A percentile compares a stretch with the other conserved stretches of the same genome.
Evolutionary conservation across 2,888 invertebrate genomes (phyloP).

Genomic region (Serripes groenlandicus): DNA sequence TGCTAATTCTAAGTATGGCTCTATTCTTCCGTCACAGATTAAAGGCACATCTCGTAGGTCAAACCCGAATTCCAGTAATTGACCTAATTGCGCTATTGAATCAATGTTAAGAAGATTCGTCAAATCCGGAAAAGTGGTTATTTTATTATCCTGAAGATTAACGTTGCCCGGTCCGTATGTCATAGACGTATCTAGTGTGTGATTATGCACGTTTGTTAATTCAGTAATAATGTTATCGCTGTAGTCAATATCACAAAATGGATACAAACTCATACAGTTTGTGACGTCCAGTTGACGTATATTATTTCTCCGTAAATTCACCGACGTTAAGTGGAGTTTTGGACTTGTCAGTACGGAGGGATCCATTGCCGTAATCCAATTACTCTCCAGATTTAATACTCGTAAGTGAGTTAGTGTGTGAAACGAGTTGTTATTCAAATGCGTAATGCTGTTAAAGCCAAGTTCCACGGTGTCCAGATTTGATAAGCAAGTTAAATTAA

Average conservation of each 20-base stretch:
- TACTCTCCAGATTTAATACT: constrained; percentile 1
- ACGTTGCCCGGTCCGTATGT: constrained; percentile 49
- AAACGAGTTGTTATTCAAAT: constrained; percentile 32
- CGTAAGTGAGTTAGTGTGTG: constrained; percentile 21
- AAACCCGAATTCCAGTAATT: constrained; percentile 50
- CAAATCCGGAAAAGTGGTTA: constrained; percentile 48
- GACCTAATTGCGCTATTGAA: constrained; percentile 30
- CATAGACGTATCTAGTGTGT: constrained; percentile 22
- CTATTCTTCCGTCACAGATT: constrained; percentile 53
- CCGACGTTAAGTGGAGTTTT: background rate
- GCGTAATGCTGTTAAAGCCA: constrained; percentile 5
- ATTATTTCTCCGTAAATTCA: background rate
- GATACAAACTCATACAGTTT: constrained; percentile 33
- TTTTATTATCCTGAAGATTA: constrained; percentile 25
- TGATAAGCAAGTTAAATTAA: constrained; percentile 31
- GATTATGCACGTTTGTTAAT: constrained; percentile 24
- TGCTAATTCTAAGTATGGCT: constrained; percentile 38
- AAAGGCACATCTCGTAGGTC: constrained; percentile 35
- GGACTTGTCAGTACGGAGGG: background rate
- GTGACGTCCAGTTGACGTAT: constrained; percentile 31
- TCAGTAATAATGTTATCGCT: constrained; percentile 41
- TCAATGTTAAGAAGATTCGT: constrained; percentile 32
- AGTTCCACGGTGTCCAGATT: constrained; percentile 27
- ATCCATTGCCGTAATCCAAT: constrained; percentile 16
- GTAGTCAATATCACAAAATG: constrained; percentile 47